These are phyloP conservation scores for Mormyrops attenuatus DNA, from an alignment of 2,797 vertebrate species.

Conservation along the genomic window DNA sequence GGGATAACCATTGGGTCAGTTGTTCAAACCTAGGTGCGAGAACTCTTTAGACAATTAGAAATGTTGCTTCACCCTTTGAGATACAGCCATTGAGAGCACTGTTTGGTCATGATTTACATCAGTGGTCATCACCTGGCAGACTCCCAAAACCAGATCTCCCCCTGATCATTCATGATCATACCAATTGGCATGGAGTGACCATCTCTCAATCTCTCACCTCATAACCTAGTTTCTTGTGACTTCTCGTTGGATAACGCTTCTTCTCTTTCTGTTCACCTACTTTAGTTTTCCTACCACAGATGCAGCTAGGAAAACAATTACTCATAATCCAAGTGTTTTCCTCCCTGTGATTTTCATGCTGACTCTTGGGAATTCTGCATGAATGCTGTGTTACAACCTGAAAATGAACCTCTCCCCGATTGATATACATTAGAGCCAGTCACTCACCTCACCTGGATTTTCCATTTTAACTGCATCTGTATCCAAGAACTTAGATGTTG, in stretches of 20 bases:
- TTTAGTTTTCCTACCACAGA: not conserved
- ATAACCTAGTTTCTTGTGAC: not conserved
- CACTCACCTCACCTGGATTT: not conserved
- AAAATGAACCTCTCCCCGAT: not conserved
- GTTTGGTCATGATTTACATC: not conserved
- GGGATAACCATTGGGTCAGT: not conserved
- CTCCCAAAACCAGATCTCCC: not conserved
- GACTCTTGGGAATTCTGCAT: not conserved
- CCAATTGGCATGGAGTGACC: not conserved
- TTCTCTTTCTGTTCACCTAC: not conserved
- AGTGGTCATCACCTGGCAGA: not conserved
- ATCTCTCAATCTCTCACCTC: not conserved
- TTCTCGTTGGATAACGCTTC: not conserved
- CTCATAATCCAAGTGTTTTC: not conserved
- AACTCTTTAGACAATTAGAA: not conserved
- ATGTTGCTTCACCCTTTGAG: not conserved
- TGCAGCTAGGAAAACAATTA: not conserved
- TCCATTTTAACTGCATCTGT: slow-evolving; percentile 1
- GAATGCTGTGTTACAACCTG: not conserved
- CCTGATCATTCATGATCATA: not conserved
- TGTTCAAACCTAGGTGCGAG: not conserved
- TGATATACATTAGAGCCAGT: not conserved
- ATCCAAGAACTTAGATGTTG: slow-evolving; percentile 5
- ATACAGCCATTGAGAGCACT: not conserved
- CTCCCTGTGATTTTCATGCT: not conserved